A percentile compares a stretch with the other conserved stretches of the same genome.
phyloP scores from a whole-genome alignment of 1,140 invertebrate species.

The Protaetia brevitarsis region DNA sequence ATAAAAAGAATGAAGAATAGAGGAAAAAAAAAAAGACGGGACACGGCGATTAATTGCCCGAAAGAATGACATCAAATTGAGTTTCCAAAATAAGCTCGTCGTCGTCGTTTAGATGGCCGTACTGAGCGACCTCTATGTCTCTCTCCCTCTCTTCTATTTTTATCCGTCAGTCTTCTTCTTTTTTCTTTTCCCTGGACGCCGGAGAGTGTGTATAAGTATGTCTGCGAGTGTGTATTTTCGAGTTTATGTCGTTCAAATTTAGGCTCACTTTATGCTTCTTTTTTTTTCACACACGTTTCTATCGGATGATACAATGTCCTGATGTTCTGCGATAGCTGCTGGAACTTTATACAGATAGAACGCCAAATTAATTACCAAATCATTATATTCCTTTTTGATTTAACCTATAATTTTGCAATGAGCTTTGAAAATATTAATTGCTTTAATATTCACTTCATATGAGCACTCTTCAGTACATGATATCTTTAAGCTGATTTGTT shows the following conservation, averaged over 20 bases:
- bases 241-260: constrained; percentile 15
- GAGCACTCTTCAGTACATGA: too few species aligned
- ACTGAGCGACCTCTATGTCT: too few species aligned
- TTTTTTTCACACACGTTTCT: neutral
- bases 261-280: constrained; percentile 2
- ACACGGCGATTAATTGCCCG: constrained; percentile 6
- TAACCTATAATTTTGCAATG: too few species aligned
- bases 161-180: constrained; percentile 1
- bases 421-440: too few species aligned
- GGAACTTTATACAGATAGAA: too few species aligned
- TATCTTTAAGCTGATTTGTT: too few species aligned
- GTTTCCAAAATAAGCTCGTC: constrained; percentile 17
- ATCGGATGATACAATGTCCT: too few species aligned
- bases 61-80: constrained; percentile 18
- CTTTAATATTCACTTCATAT: too few species aligned
- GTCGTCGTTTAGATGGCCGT: constrained; percentile 10
- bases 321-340: too few species aligned
- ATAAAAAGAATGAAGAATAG: constrained; percentile 3
- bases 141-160: constrained; percentile 10
- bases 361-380: too few species aligned
- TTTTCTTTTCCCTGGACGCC: neutral
- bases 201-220: too few species aligned
- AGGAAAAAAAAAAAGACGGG: neutral
- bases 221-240: neutral
- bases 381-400: too few species aligned